A percentile compares a stretch with the other conserved stretches of the same genome.
phyloP scores from a whole-genome alignment of 2,797 vertebrate species.

The Buceros bicornis region DNA sequence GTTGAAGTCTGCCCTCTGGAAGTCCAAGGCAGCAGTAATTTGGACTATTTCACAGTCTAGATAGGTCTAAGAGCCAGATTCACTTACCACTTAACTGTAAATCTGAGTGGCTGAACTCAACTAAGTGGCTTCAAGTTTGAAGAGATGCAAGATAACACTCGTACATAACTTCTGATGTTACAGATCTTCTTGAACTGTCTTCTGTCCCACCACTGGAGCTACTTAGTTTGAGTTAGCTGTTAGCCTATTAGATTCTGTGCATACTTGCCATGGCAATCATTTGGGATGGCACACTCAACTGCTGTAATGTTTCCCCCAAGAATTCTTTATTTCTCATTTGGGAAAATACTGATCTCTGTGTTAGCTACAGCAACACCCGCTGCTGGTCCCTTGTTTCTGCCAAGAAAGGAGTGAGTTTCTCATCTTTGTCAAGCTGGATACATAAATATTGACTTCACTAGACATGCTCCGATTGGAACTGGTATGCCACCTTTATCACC shows the following conservation, averaged over 20 bases:
- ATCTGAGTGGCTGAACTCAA: background rate
- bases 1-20: no score
- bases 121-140: background rate
- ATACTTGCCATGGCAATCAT: background rate
- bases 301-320: slow-evolving; percentile 35
- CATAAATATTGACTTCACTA: slow-evolving; percentile 2
- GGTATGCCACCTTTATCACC: background rate
- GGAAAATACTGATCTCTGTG: background rate
- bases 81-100: background rate
- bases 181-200: background rate
- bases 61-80: background rate
- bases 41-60: background rate
- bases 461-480: background rate
- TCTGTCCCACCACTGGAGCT: background rate
- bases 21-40: background rate
- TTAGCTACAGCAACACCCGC: background rate
- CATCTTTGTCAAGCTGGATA: background rate
- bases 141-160: background rate
- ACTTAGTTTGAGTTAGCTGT: background rate
- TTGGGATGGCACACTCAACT: slow-evolving; percentile 41
- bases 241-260: background rate
- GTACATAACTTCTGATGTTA: background rate
- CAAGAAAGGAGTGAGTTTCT: background rate
- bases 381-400: slow-evolving; percentile 17
- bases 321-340: slow-evolving; percentile 36